Percentiles rank a stretch among this genome's conserved stretches.
Conservation (phyloP, 2,888 invertebrate genomes). For the Minunthozetes semirufus region DNA sequence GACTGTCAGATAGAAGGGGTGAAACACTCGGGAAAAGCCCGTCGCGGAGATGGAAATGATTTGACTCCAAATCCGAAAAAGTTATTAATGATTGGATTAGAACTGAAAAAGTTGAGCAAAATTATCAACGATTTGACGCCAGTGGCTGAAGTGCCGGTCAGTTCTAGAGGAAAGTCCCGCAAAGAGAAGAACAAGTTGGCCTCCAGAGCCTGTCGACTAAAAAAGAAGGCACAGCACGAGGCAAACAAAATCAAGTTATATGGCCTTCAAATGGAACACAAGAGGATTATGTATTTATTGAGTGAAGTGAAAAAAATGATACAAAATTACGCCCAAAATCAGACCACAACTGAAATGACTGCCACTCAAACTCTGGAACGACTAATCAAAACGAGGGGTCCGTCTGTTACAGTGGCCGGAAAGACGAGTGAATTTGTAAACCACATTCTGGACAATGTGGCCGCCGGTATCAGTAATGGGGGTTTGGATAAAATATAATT, state of each 20-base stretch:
- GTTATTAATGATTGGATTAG: conserved; percentile 79
- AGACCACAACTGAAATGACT: neutral
- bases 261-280: conserved; percentile 88
- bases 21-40: conserved; percentile 63
- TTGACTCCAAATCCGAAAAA: conserved; percentile 90
- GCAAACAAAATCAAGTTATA: conserved; percentile 93
- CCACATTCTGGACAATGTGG: conserved; percentile 77
- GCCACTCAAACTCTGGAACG: conserved; percentile 9
- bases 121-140: conserved; percentile 94
- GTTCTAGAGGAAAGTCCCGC: conserved; percentile 79
- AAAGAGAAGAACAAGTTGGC: conserved; percentile 97
- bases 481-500: conserved; percentile 49
- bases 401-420: conserved; percentile 62
- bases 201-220: conserved; percentile 88
- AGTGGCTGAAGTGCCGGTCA: conserved; percentile 83
- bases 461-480: conserved; percentile 67
- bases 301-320: conserved; percentile 38
- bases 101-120: conserved; percentile 79
- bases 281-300: conserved; percentile 56
- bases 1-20: conserved; percentile 71
- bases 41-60: conserved; percentile 96
- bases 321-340: neutral
- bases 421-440: conserved; percentile 90
- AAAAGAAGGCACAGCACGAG: conserved; percentile 98
- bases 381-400: conserved; percentile 23